These are phyloP conservation scores for Teleopsis dalmanni DNA, from an alignment of 1,140 invertebrate genomes.

Conservation along the genomic window DNA sequence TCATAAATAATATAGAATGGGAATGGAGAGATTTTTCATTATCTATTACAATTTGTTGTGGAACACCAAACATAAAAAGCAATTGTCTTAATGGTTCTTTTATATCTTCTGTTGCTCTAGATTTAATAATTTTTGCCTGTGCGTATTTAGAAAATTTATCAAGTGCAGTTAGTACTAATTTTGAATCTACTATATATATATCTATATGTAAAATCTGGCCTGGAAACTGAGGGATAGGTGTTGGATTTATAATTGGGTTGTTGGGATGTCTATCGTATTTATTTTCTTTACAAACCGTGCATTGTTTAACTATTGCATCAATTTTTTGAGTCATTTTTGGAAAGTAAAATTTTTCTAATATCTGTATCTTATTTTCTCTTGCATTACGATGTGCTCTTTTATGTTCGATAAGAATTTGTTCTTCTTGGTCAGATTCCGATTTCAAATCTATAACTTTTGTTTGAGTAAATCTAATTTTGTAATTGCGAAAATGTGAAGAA, in stretches of 20 bases:
- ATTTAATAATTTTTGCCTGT: slow-evolving; percentile 1
- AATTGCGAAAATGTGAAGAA: neutral
- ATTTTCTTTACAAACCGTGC: neutral
- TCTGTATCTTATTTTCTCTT: neutral
- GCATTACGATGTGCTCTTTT: slow-evolving; percentile 15
- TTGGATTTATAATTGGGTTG: slow-evolving; percentile 7
- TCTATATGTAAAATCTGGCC: neutral
- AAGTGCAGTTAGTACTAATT: neutral
- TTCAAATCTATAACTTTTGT: neutral
- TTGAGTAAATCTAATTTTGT: neutral
- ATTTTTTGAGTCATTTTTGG: neutral
- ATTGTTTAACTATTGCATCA: neutral
- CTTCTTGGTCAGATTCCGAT: slow-evolving; percentile 5
- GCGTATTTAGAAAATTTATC: slow-evolving; percentile 3
- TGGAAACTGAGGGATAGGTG: slow-evolving; percentile 9
- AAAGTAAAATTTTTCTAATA: neutral
- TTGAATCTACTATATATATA: neutral
- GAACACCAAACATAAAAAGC: neutral
- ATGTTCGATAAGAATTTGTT: slow-evolving; percentile 11
- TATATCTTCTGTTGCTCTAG: slow-evolving; percentile 6
- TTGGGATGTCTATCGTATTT: slow-evolving; percentile 2
- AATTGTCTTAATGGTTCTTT: slow-evolving; percentile 7
- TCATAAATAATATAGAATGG: slow-evolving; percentile 2
- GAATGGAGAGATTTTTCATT: slow-evolving; percentile 12
- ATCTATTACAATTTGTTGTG: slow-evolving; percentile 9